Evolutionary conservation across 1,140 invertebrate species (phyloP), one percentile per base, ranked within the genome.

Genomic region (Drosophila lacertosa): DNA sequence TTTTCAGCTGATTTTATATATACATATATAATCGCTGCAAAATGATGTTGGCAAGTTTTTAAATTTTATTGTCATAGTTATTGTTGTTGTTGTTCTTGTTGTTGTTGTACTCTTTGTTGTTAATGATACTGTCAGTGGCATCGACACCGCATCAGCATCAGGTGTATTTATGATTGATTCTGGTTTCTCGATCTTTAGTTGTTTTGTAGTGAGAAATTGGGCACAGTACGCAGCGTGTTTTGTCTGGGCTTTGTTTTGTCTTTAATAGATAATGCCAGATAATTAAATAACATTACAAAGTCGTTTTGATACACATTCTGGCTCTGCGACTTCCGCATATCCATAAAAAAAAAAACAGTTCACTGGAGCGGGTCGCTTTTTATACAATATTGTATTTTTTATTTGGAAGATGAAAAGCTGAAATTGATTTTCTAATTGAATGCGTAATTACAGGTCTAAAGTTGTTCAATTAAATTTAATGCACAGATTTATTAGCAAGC

Each of bases 41-140:
- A 84, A 74, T 84, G 76, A 86, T 86, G 71, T 64, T 73, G 67
- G 72, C 81, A 80, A 66, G 48, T 73, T 60, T 57, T 35, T 42
- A 59, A 69, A 66, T 45, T 20, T 32, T 70, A 57, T 65, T 71
- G 67, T 71, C 53, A 70, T 69, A 39, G 7, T 32, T 65, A n/a
- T n/a, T 37, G 11, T 10, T 33, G 32, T 26, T 51, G 45, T 15
- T 47, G n/a, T 39, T 50, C 15, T 57, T 48, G 18, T 40, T 20
- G 33, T 44, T 45, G 51, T 37, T 62, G 32, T 63, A 51, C 32
- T 67, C 75, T 62, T 80, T 76, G 71, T 80, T 80, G 80, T 54
- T 84, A 86, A 84, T 84, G 77, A 86, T 84, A 84, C 80, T 69
- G 76, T 76, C 54, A 47, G 73, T 24, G 77, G 78, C 62, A 53